These are phyloP conservation scores for Strongylocentrotus purpuratus DNA, from an alignment of 35 echinoderm and acorn worm genomes.

Conservation along the genomic window DNA sequence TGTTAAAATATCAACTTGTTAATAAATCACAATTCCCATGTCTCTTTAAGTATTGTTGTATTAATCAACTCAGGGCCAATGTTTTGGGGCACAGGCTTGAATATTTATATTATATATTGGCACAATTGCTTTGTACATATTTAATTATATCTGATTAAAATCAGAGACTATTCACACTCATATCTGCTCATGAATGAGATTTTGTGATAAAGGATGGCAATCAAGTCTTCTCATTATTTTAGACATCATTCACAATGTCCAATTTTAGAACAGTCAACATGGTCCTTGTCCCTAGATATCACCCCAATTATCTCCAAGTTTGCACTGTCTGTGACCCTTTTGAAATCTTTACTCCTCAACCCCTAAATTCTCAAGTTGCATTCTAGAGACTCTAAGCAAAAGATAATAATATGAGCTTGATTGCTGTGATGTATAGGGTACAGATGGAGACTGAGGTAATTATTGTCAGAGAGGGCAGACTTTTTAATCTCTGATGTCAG, in stretches of 20 bases:
- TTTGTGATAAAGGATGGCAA: neutral
- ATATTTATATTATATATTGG: neutral
- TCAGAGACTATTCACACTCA: neutral
- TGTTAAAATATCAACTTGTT: too few relatives aligned
- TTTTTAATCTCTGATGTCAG: neutral
- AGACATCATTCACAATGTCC: neutral
- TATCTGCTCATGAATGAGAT: neutral
- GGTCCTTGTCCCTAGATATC: neutral
- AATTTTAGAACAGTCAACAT: neutral
- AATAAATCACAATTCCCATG: too few relatives aligned
- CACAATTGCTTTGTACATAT: neutral
- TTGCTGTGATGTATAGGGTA: neutral
- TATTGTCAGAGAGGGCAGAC: neutral
- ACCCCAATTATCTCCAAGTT: neutral
- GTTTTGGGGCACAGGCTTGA: neutral
- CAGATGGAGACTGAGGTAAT: too few relatives aligned
- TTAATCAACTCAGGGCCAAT: neutral
- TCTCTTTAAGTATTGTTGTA: too few relatives aligned
- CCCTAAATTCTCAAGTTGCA: neutral
- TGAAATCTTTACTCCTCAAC: neutral
- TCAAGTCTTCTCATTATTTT: neutral
- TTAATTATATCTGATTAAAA: neutral
- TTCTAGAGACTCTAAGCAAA: neutral
- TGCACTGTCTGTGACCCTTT: neutral
- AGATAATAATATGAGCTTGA: neutral